Conservation (phyloP, 2,888 invertebrate genomes). For the Lasius fuliginosus region DNA sequence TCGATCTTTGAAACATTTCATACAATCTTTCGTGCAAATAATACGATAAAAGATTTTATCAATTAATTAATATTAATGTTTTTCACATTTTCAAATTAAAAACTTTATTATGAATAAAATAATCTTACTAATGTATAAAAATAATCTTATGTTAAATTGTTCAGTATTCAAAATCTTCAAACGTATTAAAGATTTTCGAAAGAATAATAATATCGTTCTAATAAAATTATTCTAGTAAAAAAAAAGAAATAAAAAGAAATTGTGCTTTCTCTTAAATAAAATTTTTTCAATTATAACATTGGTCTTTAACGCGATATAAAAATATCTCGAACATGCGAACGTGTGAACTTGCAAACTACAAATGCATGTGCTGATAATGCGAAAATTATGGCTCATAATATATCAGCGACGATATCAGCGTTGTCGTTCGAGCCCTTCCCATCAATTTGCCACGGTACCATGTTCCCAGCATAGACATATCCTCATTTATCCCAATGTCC, state of each 20-base stretch:
- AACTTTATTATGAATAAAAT: neutral
- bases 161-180: neutral
- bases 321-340: neutral
- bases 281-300: neutral
- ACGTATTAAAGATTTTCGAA: neutral
- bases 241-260: neutral
- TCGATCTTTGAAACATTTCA: neutral
- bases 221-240: neutral
- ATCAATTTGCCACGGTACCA: slow-evolving; percentile 78
- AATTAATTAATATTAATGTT: neutral
- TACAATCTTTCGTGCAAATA: neutral
- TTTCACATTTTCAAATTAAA: neutral
- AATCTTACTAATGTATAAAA: neutral
- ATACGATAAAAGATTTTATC: neutral
- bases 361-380: slow-evolving; percentile 28
- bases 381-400: slow-evolving; percentile 72
- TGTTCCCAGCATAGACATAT: slow-evolving; percentile 83
- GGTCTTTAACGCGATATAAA: neutral
- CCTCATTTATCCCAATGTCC: slow-evolving; percentile 85
- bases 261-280: neutral
- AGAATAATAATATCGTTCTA: neutral
- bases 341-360: neutral
- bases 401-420: slow-evolving; percentile 67
- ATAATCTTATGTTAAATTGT: slow-evolving; percentile 10
- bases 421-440: slow-evolving; percentile 77